These are phyloP conservation scores for Amphiprion clarkii DNA, from an alignment of 2,797 vertebrate genomes.

Conservation along the genomic window DNA sequence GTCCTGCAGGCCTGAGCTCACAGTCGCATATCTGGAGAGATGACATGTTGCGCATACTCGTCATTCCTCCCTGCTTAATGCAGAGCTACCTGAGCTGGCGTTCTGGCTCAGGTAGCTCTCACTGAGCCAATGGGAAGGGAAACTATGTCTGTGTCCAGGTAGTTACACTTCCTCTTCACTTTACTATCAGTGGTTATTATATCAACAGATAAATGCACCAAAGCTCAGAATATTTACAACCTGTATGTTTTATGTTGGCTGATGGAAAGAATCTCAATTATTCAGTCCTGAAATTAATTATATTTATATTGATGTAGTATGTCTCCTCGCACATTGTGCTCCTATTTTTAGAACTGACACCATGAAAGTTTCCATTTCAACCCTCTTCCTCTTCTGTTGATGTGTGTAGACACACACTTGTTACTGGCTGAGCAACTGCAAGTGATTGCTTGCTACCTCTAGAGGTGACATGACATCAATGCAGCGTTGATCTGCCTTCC, in stretches of 20 bases:
- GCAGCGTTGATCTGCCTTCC: conserved; percentile 38
- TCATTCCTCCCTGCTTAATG: conserved; percentile 48
- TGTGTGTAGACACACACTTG: conserved; percentile 36
- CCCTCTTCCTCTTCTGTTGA: conserved; percentile 69
- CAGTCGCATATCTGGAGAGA: conserved; percentile 48
- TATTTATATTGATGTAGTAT: not conserved
- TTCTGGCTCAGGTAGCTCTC: not conserved
- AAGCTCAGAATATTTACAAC: not conserved
- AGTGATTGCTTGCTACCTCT: conserved; percentile 77
- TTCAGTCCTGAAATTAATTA: conserved; percentile 1
- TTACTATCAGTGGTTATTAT: not conserved
- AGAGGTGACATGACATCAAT: conserved; percentile 61
- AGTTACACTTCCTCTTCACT: conserved; percentile 30
- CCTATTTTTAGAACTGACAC: conserved; percentile 89
- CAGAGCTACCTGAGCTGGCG: conserved; percentile 12
- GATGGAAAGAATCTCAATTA: not conserved
- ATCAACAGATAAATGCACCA: not conserved
- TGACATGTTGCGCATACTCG: conserved; percentile 49
- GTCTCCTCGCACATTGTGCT: conserved; percentile 37
- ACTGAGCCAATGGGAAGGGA: conserved; percentile 4
- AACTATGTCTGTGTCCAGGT: not conserved
- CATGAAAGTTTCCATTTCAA: conserved; percentile 89
- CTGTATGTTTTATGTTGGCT: not conserved
- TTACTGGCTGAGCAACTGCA: conserved; percentile 84
- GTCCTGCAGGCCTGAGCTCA: conserved; percentile 6